Evolutionary conservation across 2,888 invertebrate genomes (phyloP), one percentile per base, ranked within the genome.

Genomic region (Mystacides longicornis): DNA sequence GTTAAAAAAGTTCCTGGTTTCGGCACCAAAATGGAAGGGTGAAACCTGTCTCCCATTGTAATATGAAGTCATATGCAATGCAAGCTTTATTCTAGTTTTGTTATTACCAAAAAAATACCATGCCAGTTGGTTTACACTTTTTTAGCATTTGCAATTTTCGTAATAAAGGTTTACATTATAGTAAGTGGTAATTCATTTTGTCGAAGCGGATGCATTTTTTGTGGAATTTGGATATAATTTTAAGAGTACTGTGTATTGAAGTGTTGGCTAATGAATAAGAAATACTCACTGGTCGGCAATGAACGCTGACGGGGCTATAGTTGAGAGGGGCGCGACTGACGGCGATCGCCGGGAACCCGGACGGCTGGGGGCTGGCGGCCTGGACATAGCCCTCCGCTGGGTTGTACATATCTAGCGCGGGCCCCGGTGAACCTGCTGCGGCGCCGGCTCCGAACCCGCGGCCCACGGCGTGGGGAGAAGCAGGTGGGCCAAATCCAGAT

Each of bases 331-430:
- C 91, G 72, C 91, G 89, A 81, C 90, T 92, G 70, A 93, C 92
- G 67, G 92, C 92, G 74, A 93, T 92, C 66, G 90, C 88, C 69
- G 93, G 93, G 79, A 94, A 94, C 68, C 92, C 92, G 69, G 93
- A 90, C 66, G 95, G 95, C 77, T 96, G 96, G 67, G 96, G 95
- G 78, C 93, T 94, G 66, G 95, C 93, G 67, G 95, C 94, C 80
- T 95, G 95, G 71, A 95, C 93, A 77, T 95, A 96, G 71, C 93
- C 92, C 70, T 92, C 93, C 63, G 83, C 86, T 66, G 87, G 91
- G 67, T 91, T 89, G 81, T 94, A 94, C 80, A 95, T 91, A 73
- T 96, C 95, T 68, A 95, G 89, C 68, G 87, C 83, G 66, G 93
- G 85, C 65, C 93, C 85, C 57, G 95, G 95, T 67, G 94, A 94